Evolutionary conservation across 2,113 vertebrate genomes (phyloP).

Genomic region (Marmota flaviventris): DNA sequence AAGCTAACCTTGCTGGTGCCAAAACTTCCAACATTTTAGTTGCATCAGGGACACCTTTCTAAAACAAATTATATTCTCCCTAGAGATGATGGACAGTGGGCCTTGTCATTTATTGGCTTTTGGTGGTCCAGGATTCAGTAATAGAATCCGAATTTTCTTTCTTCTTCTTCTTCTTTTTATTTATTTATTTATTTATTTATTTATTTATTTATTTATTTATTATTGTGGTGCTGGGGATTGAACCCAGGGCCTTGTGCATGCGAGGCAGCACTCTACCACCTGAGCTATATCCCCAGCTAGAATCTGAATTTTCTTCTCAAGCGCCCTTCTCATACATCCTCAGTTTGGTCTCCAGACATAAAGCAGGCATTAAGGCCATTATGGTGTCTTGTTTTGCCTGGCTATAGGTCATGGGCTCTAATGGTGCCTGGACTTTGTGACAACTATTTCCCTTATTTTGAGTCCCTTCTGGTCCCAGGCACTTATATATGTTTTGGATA

Average conservation of each 20-base stretch:
- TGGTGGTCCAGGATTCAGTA: background rate
- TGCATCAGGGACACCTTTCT: background rate
- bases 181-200: no score
- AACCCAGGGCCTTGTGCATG: no score
- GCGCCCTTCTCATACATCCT: background rate
- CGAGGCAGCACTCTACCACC: no score
- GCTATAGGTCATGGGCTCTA: background rate
- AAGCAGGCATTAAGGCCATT: background rate
- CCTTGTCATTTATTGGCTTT: background rate
- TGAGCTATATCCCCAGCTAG: no score
- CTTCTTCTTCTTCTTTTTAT: no score
- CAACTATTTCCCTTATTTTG: background rate
- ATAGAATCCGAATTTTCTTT: background rate
- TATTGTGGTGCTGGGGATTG: no score
- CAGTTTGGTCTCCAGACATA: background rate
- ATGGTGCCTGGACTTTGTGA: background rate
- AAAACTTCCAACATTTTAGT: background rate
- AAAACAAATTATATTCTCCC: background rate
- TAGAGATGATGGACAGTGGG: background rate
- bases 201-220: no score
- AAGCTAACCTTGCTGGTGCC: background rate
- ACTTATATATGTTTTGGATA: slow-evolving; percentile 17
- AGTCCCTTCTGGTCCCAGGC: background rate
- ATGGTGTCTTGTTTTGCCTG: background rate
- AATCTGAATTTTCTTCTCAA: background rate